phyloP scores from a whole-genome alignment of 2,888 invertebrate species.

The Griposia aprilina region DNA sequence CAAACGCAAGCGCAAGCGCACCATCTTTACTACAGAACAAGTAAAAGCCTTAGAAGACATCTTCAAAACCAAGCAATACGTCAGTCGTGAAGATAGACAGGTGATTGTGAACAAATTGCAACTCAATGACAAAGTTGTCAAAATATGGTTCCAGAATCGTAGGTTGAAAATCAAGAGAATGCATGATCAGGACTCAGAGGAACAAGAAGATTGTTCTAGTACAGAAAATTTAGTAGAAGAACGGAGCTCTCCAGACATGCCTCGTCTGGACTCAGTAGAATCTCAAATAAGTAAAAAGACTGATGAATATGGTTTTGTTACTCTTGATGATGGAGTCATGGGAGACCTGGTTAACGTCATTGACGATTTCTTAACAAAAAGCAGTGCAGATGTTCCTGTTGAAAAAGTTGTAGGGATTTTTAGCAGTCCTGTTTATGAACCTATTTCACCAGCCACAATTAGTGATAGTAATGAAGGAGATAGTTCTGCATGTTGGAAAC shows the following conservation, averaged over 20 bases:
- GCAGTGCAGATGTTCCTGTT: conserved; percentile 31
- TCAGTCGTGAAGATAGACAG: conserved; percentile 93
- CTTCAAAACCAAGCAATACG: conserved; percentile 92
- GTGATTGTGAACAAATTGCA: conserved; percentile 91
- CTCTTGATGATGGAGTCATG: conserved; percentile 75
- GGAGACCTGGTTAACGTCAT: conserved; percentile 73
- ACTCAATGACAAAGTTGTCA: conserved; percentile 93
- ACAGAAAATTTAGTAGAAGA: conserved; percentile 27
- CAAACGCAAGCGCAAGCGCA: conserved; percentile 92
- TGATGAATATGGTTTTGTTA: conserved; percentile 76
- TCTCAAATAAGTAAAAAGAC: conserved; percentile 73
- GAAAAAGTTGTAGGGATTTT: conserved; percentile 36
- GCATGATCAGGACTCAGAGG: conserved; percentile 53
- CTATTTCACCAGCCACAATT: conserved; percentile 79
- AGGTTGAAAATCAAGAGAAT: conserved; percentile 92
- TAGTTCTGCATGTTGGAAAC: conserved; percentile 64
- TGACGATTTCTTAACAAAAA: conserved; percentile 67
- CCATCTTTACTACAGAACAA: conserved; percentile 94
- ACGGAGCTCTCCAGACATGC: conserved; percentile 40
- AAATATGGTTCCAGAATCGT: conserved; percentile 95
- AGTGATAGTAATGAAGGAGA: conserved; percentile 62
- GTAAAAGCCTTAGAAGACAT: conserved; percentile 93
- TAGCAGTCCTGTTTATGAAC: conserved; percentile 74
- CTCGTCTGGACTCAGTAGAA: conserved; percentile 74
- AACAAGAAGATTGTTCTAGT: conserved; percentile 27